Conservation (phyloP, 2,888 invertebrate species). For the Rhagophthalmus giganteus region DNA sequence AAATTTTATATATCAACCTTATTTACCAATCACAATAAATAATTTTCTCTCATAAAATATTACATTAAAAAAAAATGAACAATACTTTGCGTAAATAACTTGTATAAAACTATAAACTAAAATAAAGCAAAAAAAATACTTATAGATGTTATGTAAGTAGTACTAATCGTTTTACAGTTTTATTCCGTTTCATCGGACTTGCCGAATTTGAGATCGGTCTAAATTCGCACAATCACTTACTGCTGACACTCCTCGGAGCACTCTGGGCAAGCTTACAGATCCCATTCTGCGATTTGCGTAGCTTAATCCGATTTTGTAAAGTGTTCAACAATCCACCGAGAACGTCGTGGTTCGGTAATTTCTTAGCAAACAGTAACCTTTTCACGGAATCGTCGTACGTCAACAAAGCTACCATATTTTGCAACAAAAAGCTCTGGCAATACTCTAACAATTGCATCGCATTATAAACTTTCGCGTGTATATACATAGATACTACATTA, state of each 20-base stretch:
- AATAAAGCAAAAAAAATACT: too few species aligned
- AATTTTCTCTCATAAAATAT: too few species aligned
- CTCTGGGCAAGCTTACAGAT: slow-evolving; percentile 37
- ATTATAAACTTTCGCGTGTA: slow-evolving; percentile 91
- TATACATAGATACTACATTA: slow-evolving; percentile 90
- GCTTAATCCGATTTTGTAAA: slow-evolving; percentile 79
- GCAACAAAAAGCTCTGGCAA: slow-evolving; percentile 86
- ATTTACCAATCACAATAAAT: too few species aligned
- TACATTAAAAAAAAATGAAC: too few species aligned
- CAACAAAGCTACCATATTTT: slow-evolving; percentile 91
- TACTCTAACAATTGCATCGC: slow-evolving; percentile 84
- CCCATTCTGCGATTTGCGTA: slow-evolving; percentile 53
- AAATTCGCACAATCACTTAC: too few species aligned
- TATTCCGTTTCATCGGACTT: too few species aligned
- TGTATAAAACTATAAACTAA: too few species aligned
- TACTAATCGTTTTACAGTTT: too few species aligned
- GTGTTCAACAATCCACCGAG: slow-evolving; percentile 78
- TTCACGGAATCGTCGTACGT: slow-evolving; percentile 91
- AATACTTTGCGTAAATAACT: too few species aligned
- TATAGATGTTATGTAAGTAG: too few species aligned
- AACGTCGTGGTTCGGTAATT: slow-evolving; percentile 87
- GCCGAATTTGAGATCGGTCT: too few species aligned
- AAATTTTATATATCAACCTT: too few species aligned
- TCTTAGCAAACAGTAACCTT: slow-evolving; percentile 83
- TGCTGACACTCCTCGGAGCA: slow-evolving; percentile 11